These are phyloP conservation scores for Drosophila macrospina DNA, from an alignment of 2,888 invertebrate genomes.

Conservation along the genomic window DNA sequence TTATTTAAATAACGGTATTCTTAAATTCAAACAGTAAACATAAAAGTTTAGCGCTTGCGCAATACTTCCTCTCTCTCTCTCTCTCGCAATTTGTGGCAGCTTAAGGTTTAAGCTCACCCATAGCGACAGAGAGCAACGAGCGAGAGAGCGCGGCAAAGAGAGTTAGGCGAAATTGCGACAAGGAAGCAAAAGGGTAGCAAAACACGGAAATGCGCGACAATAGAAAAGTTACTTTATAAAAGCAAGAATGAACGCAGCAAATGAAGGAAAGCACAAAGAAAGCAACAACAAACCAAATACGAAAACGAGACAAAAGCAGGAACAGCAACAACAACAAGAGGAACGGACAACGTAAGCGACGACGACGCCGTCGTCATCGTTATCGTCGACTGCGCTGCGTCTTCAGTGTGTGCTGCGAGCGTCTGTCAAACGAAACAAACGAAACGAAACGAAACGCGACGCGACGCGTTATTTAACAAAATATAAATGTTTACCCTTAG, in stretches of 20 bases:
- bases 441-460: slow-evolving; percentile 63
- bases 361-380: slow-evolving; percentile 6
- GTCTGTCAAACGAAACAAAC: slow-evolving; percentile 66
- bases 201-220: slow-evolving; percentile 76
- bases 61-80: slow-evolving; percentile 28
- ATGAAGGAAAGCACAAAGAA: slow-evolving; percentile 12
- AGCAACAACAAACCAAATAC: slow-evolving; percentile 34
- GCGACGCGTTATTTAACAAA: slow-evolving; percentile 52
- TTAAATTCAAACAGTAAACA: slow-evolving; percentile 34
- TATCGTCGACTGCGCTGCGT: slow-evolving; percentile 9
- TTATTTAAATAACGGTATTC: slow-evolving; percentile 41
- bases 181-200: slow-evolving; percentile 76
- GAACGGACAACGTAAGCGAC: slow-evolving; percentile 24
- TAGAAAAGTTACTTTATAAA: slow-evolving; percentile 67
- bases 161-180: slow-evolving; percentile 24
- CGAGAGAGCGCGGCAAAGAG: not conserved
- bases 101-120: slow-evolving; percentile 22
- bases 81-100: not conserved
- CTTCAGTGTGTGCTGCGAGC: slow-evolving; percentile 50
- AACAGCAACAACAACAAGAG: slow-evolving; percentile 35
- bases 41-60: slow-evolving; percentile 39
- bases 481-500: slow-evolving; percentile 11
- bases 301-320: slow-evolving; percentile 47
- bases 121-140: slow-evolving; percentile 8
- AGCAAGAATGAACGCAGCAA: slow-evolving; percentile 26